Base-by-base conservation (phyloP, 2,888 invertebrate species). In the Amaurobius ferox region DNA sequence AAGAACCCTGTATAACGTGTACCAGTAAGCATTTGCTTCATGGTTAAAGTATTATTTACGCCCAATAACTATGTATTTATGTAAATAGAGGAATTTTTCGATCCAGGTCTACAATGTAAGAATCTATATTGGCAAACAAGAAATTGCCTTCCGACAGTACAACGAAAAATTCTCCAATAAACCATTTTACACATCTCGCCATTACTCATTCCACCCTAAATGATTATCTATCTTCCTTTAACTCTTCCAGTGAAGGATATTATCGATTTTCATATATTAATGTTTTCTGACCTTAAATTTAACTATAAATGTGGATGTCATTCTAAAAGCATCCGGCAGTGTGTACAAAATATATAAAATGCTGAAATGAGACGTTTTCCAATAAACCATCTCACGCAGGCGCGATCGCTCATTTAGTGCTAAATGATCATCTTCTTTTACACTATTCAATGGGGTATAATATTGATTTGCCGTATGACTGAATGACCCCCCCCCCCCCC, bases 331-430 rank as follows among this genome's bases (percentile, higher is more conserved):
- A 44, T 7, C 44, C 2, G 16, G 13, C 44, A 16, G 13, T 2
- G 16, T 44, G 23, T 16, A 44, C 44, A 44, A 44, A 44, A 55
- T 16, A 6, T 55, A 55, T 23, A 55, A 55, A 55, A 55, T 55
- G 55, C 55, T 55, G 5, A 55, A 55, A 55, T 55, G 19, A 55
- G 55, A 55, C 23, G 23, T 55, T 55, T 55, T 55, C 55, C 55
- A 55, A 55, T 55, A 55, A 55, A 55, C 55, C 55, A 55, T 55
- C 23, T 55, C 55, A 55, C 55, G 55, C 55, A 23, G 55, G 11
- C 23, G 23, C 55, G 23, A 55, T 44, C 44, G 16, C 16, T 44
- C 44, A 44, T 44, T 44, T 44, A 16, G 44, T 16, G 11, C 6
- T 44, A 44, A 44, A 44, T 44, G 16, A 44, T 44, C 11, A 44